Base-by-base conservation (phyloP, 1,140 invertebrate genomes). In the Euura saliciscinereae region DNA sequence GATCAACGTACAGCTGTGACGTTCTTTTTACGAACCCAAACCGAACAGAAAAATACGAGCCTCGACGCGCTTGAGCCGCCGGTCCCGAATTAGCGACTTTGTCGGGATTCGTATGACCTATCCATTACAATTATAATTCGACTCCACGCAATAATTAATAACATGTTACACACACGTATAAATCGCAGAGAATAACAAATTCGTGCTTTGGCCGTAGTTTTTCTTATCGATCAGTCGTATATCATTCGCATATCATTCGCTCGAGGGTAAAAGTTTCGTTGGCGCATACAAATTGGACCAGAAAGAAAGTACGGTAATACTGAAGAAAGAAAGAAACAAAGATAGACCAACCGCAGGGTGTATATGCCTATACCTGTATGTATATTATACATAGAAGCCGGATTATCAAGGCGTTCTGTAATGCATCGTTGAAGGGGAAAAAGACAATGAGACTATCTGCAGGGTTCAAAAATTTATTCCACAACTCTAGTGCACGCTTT, bases 131-230 rank as follows among this genome's bases (percentile, higher is more conserved):
- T 28, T 28, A 28, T 28, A 28, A 28, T 28, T 28, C 28, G 28
- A 28, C 28, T 28, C 28, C 28, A 28, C 28, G 28, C 28, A 28
- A 28, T 28, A 28, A 28, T 28, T 28, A 28, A 28, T 28, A 28
- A 28, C 28, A 28, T 28, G 1, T 28, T 28, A 28, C 28, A 28
- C 28, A 28, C 28, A 28, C 28, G 1, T 28, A 28, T 28, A 28
- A 28, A 28, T 28, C 28, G 28, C 28, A 59, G 51, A 11, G 8
- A 6, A 59, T 59, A n/a, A 59, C 51, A 6, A 59, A 11, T 59
- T 59, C 51, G 10, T n/a, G 51, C 51, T 59, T 59, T 59, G 51
- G 51, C 51, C 51, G 51, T 59, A 59, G 13, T 59, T 59, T 59
- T 59, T 28, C 28, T 28, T 28, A 28, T 28, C 28, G 28, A 28